A percentile compares a stretch with the other conserved stretches of the same genome.
These are phyloP conservation scores for Drosophila heteroneura DNA, from an alignment of 2,888 invertebrate species.

Conservation along the genomic window DNA sequence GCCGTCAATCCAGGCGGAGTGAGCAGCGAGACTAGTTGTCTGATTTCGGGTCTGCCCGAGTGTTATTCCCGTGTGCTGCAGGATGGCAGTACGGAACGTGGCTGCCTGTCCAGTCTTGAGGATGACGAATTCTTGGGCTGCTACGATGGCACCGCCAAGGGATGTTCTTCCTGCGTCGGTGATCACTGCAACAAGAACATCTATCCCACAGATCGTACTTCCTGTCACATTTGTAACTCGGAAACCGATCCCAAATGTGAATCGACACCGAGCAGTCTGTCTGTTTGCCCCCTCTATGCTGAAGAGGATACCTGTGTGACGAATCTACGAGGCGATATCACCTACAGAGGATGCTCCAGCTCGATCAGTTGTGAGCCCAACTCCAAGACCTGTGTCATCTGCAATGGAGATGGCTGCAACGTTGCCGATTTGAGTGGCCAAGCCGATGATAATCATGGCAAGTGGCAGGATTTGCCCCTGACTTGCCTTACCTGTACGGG, in stretches of 20 bases:
- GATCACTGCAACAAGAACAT: slow-evolving; percentile 69
- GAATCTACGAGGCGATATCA: slow-evolving; percentile 62
- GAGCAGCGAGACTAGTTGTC: slow-evolving; percentile 57
- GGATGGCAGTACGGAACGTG: slow-evolving; percentile 83
- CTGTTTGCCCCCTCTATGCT: slow-evolving; percentile 69
- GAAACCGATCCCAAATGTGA: slow-evolving; percentile 61
- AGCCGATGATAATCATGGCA: slow-evolving; percentile 80
- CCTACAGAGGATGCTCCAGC: slow-evolving; percentile 76
- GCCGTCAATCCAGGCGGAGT: slow-evolving; percentile 64
- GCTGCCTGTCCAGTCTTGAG: slow-evolving; percentile 78
- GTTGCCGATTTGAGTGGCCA: slow-evolving; percentile 60
- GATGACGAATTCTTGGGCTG: slow-evolving; percentile 79
- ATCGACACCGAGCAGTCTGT: slow-evolving; percentile 62
- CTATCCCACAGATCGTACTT: slow-evolving; percentile 70
- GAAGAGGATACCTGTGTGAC: slow-evolving; percentile 79
- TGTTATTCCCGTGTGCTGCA: slow-evolving; percentile 78
- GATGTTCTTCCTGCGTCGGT: slow-evolving; percentile 72
- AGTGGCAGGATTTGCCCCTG: slow-evolving; percentile 84
- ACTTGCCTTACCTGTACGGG: slow-evolving; percentile 73
- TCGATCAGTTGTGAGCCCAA: slow-evolving; percentile 70
- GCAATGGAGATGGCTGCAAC: slow-evolving; percentile 77
- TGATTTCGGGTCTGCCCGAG: slow-evolving; percentile 62
- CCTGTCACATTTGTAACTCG: slow-evolving; percentile 81
- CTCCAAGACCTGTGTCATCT: slow-evolving; percentile 66
- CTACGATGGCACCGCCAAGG: slow-evolving; percentile 70